A percentile compares a stretch with the other conserved stretches of the same genome.
phyloP scores from a whole-genome alignment of 2,113 vertebrate genomes.

The Mesocricetus auratus region DNA sequence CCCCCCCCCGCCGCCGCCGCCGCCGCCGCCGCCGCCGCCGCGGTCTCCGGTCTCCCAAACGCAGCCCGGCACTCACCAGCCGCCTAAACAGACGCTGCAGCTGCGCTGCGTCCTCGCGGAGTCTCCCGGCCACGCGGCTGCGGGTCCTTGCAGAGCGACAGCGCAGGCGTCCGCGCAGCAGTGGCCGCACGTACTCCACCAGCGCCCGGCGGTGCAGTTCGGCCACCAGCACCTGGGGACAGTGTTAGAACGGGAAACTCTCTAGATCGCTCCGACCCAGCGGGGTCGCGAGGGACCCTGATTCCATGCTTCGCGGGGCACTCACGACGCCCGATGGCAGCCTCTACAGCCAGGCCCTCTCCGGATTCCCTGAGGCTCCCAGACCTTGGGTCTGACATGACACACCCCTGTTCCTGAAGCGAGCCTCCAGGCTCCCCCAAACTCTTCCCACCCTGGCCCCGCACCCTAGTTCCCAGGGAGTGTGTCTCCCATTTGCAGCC shows the following conservation, averaged over 20 bases:
- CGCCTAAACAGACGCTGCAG: constrained; percentile 92
- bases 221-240: constrained; percentile 88
- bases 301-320: too few species aligned
- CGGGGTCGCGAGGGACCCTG: neutral
- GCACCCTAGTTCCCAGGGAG: neutral
- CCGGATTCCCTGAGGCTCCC: too few species aligned
- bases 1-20: too few species aligned
- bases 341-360: neutral
- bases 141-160: constrained; percentile 92
- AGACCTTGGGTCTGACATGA: neutral
- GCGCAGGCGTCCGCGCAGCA: constrained; percentile 91
- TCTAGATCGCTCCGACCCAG: too few species aligned
- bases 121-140: constrained; percentile 89
- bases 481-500: neutral
- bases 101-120: constrained; percentile 90
- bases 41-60: neutral
- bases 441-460: too few species aligned
- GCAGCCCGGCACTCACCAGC: constrained; percentile 87
- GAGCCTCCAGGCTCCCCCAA: neutral
- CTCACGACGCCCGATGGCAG: neutral
- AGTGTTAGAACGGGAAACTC: neutral
- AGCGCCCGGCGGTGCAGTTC: constrained; percentile 92
- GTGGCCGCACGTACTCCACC: constrained; percentile 91
- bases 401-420: neutral
- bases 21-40: too few species aligned